Base-by-base conservation (phyloP, 2,888 invertebrate species). In the Tinea trinotella region DNA sequence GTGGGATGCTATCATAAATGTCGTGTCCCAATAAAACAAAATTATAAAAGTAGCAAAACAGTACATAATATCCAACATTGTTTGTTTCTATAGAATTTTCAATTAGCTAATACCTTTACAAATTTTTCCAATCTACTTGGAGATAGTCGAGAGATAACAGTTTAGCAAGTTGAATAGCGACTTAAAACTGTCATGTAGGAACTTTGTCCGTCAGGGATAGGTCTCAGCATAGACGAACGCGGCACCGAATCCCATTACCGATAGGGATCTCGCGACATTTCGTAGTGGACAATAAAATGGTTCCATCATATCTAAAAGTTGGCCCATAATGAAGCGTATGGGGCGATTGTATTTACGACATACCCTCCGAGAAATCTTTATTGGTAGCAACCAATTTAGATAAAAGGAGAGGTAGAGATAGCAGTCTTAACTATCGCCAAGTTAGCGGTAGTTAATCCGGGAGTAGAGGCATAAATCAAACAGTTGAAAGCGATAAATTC, bases 351-450 rank as follows among this genome's bases (percentile, higher is more conserved):
- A 76, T 85, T 85, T 85, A 85, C 85, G 85, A 85, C 82, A 76
- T 77, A 73, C 75, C 79, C 79, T n/a, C 76, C 80, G 77, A 71
- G 75, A 81, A 72, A 83, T 85, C 84, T 85, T 85, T 84, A 85
- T 85, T 84, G 84, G 83, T 80, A 78, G 76, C 78, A 76, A 84
- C 85, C 84, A 85, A 85, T 85, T 85, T 85, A 85, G 85, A 85
- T 85, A 85, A 85, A 85, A 85, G 85, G 83, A 82, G 81, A 81
- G 83, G 80, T 79, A 80, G 73, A 82, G 84, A 84, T 83, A 82
- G 80, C 72, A 76, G 80, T 80, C 84, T 84, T 85, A 85, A 85
- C 85, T 85, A 85, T 85, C 80, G 82, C 79, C 82, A 83, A 85
- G 79, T 85, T 85, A 84, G 84, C 82, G 80, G 80, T 80, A 83